Evolutionary conservation across 2,888 invertebrate genomes (phyloP), one percentile per base, ranked within the genome.

Genomic region (Baccha elongata): DNA sequence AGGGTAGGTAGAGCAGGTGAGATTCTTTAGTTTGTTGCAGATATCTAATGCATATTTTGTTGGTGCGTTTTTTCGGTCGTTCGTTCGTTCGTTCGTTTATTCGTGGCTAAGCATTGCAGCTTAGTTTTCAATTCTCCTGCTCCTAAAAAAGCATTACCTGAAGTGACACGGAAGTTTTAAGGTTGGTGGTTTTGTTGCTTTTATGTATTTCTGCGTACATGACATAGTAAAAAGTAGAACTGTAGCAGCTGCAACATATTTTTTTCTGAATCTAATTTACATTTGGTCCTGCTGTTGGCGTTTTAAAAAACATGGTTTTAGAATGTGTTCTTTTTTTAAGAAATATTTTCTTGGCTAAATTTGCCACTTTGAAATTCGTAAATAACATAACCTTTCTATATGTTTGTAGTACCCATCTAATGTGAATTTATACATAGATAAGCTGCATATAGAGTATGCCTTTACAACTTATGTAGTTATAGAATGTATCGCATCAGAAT

Each of bases 91-190:
- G 29, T 32, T 32, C 29, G 29, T 32, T 32, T 7, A 26, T 40
- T 71, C 35, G 29, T 32, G 50, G 60, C 50, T 29, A 19, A 60
- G 50, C 21, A 40, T 50, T 60, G 21, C 7, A 44, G 71, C 60
- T 60, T 71, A 62, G 32, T 60, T 71, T 71, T 71, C 60, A 71
- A 58, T 71, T 71, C 60, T 60, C 71, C 52, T 26, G 35, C 19
- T 13, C 19, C 53, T 21, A 21, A n/a, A 21, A 53, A 53, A 35
- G 53, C 29, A 35, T 53, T 53, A 69, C 19, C 19, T 29, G 19
- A 42, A 35, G 42, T 52, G 71, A 71, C 42, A 62, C 5, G n/a
- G 11, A 19, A 50, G n/a, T 71, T 48, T 15, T 42, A 40, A 13
- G 32, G 50, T 71, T 53, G n/a, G 35, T 26, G 44, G 52, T 17